Base-by-base conservation (phyloP, 2,888 invertebrate species). In the Acanthacorydalis orientalis region DNA sequence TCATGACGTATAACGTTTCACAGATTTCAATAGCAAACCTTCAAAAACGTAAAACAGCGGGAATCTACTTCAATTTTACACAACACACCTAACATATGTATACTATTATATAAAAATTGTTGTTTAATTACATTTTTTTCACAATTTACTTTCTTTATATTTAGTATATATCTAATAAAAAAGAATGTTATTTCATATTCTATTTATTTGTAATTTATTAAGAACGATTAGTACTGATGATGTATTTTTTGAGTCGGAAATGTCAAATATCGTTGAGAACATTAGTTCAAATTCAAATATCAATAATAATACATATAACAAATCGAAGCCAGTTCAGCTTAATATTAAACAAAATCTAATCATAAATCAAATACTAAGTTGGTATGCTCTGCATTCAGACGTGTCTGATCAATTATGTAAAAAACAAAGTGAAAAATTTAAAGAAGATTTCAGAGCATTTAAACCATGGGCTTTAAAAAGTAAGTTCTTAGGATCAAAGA, bases 381-480 rank as follows among this genome's bases (percentile, higher is more conserved):
- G 56, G 44, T 61, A 58, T 51, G 58, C 56, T 9, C 51, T 61
- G 34, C 52, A 53, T 41, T 51, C 53, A 43, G 51, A 54, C 8
- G 41, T 47, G 7, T 53, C 56, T 47, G 46, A 55, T 48, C 50
- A 53, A 23, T 38, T 56, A 31, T 62, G 62, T 51, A 57, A 53
- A 47, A 56, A 57, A 46, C 60, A 62, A 48, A 56, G 55, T 16
- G 50, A 52, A 31, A 58, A 58, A 50, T 62, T 56, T 51, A 59
- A 59, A 51, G 44, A 51, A 12, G 58, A 54, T 42, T 50, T 60
- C 23, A 52, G 59, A 48, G 54, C 56, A 31, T 55, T 61, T 41
- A 58, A 62, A 55, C 59, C 60, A 12, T 63, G 62, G 61, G 61
- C 61, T 31, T 49, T 61, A 40, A 56, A 60, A 57, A 63, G 62